Evolutionary conservation across 2,113 vertebrate genomes (phyloP), one percentile per base, ranked within the genome.

Genomic region (Chunga burmeisteri): DNA sequence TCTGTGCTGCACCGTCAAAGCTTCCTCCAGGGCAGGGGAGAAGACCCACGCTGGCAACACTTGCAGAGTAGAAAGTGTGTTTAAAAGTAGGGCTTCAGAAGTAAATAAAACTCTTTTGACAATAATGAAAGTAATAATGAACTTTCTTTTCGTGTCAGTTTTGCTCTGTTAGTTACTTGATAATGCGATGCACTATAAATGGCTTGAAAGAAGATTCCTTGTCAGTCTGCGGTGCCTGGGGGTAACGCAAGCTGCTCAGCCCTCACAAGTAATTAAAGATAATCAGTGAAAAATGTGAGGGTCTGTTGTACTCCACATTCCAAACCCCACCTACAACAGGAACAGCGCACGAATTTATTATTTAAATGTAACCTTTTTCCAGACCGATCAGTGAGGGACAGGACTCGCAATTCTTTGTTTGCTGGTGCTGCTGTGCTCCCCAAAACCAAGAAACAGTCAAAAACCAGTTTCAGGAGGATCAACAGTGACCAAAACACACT

Each of bases 191-290:
- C 97, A 81, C 97, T 95, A 96, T 96, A 98, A 97, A 96, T 50
- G 95, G 95, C 97, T 98, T 96, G 88, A 96, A 97, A 97, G 96
- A 97, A 96, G 97, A 97, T 97, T 98, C 96, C 97, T 96, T 88
- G 97, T 98, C 98, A 98, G 97, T 89, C 97, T 91, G 38, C 62
- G 42, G 88, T 55, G 97, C 98, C 98, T 47, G 62, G 50, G 97
- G 98, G 97, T 46, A 91, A 94, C 8, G 81, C 78, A 93, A 94
- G 97, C 96, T 93, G 80, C 95, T 97, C 94, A 98, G 97, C 96
- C 95, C 98, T 98, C 98, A 75, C 82, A 94, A 98, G 98, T 97
- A 98, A 98, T 98, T 98, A 98, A 98, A 98, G 98, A 98, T 98
- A 98, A 98, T 98, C 98, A 98, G 96, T 75, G 96, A 98, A 98